Evolutionary conservation across 2,888 invertebrate species (phyloP), one percentile per base, ranked within the genome.

Genomic region (Conistra vaccinii): DNA sequence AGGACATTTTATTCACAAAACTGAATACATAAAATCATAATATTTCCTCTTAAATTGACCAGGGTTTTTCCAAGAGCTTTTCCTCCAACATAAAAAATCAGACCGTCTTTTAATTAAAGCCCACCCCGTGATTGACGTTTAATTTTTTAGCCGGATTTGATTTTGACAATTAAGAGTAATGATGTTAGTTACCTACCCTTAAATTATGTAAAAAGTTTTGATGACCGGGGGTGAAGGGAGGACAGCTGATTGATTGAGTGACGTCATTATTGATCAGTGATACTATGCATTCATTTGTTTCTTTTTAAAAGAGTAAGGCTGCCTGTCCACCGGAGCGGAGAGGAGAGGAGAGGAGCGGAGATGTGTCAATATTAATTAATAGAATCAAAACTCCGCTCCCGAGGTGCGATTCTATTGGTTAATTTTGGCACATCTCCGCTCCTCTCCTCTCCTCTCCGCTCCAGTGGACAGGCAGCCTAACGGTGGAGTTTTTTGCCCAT

Each of bases 121-220:
- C 39, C 69, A 67, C 65, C 76, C 60, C n/a, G 57, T 79, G 86
- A 83, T 80, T 79, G 87, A 83, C 87, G 72, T 85, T 83, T 74
- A 70, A 74, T 87, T 87, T 86, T 80, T 78, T 78, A 62, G 9
- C 63, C 58, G 57, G 57, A 74, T 81, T 81, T 75, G 74, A 69
- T 71, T 84, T 85, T 75, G 70, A 75, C 85, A 85, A 84, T 86
- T 77, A 81, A 80, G 81, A 81, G 51, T 78, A 78, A 84, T 84
- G 80, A 73, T 66, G 75, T 23, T 71, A 69, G 65, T 84, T 66
- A 60, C 63, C 29, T 70, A 84, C 55, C 74, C 81, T 70, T 68
- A 68, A 80, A 70, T 70, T 81, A 81, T 60, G 63, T 68, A 67
- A 69, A 81, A 78, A 69, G 57, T 80, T 73, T 72, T 62, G 39